These are phyloP conservation scores for Arctocebus calabarensis DNA, from an alignment of 2,797 vertebrate genomes.

Conservation along the genomic window DNA sequence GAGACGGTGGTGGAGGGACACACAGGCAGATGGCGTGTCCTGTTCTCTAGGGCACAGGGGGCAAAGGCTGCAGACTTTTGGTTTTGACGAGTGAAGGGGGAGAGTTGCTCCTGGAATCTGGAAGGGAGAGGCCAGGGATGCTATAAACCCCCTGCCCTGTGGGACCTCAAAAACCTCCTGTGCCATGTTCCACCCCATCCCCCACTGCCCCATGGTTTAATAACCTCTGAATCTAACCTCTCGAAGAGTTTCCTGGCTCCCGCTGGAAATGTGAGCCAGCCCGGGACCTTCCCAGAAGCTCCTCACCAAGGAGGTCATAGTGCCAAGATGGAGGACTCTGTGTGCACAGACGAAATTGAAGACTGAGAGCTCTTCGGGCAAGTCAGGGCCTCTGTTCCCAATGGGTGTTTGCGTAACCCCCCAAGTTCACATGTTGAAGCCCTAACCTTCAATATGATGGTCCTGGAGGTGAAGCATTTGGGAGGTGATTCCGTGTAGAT, in stretches of 20 bases:
- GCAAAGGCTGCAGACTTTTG: neutral
- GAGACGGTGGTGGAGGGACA: rapidly evolving
- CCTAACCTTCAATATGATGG: rapidly evolving
- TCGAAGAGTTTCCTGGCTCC: neutral
- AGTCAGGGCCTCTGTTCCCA: neutral
- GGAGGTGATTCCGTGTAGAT: neutral
- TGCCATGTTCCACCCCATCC: neutral
- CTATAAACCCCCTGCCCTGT: rapidly evolving
- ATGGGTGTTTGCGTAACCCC: neutral
- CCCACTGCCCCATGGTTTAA: neutral
- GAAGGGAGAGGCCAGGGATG: neutral
- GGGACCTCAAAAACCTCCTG: neutral
- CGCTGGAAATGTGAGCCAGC: neutral
- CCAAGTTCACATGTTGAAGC: neutral
- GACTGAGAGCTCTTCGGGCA: neutral
- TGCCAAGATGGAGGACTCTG: neutral
- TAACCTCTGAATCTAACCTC: neutral
- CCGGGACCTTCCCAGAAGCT: no score
- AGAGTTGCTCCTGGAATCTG: neutral
- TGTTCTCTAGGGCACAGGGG: neutral
- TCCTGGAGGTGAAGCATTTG: rapidly evolving
- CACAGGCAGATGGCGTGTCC: no score
- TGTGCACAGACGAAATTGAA: neutral
- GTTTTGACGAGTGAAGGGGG: neutral
- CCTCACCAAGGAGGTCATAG: neutral